These are phyloP conservation scores for Orthosia gracilis DNA, from an alignment of 2,888 invertebrate genomes.

Conservation along the genomic window DNA sequence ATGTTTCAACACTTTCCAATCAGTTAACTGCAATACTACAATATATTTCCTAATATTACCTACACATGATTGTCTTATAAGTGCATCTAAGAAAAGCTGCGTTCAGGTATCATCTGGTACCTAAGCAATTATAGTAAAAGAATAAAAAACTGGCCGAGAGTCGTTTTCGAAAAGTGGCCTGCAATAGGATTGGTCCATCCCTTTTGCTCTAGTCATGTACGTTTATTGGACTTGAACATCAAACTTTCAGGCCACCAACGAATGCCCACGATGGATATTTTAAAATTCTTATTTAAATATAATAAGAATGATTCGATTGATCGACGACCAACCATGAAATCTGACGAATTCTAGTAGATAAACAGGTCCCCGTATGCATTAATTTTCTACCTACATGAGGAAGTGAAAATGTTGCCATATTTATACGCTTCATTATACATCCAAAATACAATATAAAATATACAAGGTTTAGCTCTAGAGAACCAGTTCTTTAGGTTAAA, in stretches of 20 bases:
- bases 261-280: background rate
- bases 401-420: conserved; percentile 36
- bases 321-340: background rate
- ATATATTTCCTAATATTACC: conserved; percentile 13
- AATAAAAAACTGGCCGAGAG: background rate
- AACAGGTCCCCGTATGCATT: conserved; percentile 20
- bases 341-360: conserved; percentile 15
- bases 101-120: background rate
- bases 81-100: background rate
- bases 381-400: conserved; percentile 32
- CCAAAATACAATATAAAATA: conserved; percentile 41
- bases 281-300: background rate
- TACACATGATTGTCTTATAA: background rate
- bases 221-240: too few relatives aligned
- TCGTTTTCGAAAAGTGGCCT: background rate
- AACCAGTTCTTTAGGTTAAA: conserved; percentile 40
- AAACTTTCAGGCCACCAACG: background rate
- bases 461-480: conserved; percentile 38
- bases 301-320: background rate
- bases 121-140: background rate
- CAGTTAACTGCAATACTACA: conserved; percentile 19
- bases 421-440: conserved; percentile 30
- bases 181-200: too few relatives aligned
- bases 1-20: conserved; percentile 61
- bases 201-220: background rate